Evolutionary conservation across 2,113 vertebrate species (phyloP).

Genomic region (Synchiropus splendidus): DNA sequence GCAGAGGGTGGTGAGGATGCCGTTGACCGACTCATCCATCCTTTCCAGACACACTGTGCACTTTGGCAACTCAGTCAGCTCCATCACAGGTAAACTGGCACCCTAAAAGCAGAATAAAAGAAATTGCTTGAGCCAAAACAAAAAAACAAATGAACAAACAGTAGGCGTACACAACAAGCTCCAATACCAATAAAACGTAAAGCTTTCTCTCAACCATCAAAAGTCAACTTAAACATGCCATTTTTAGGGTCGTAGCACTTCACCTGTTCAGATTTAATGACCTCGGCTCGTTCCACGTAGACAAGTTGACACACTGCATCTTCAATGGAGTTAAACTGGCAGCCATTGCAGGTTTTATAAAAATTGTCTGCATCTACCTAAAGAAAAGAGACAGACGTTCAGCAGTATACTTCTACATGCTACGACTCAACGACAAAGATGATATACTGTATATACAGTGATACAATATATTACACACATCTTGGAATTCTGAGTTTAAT

Average conservation of each 20-base stretch:
- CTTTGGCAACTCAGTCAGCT: slow-evolving; percentile 92
- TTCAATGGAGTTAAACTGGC: slow-evolving; percentile 96
- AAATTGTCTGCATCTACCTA: slow-evolving; percentile 93
- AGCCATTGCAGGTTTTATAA: slow-evolving; percentile 86
- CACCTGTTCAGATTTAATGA: slow-evolving; percentile 91
- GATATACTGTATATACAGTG: too few species aligned
- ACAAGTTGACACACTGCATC: slow-evolving; percentile 94
- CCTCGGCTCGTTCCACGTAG: slow-evolving; percentile 92
- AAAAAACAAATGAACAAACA: too few species aligned
- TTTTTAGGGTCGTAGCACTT: not conserved
- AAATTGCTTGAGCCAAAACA: not conserved
- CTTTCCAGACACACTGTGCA: slow-evolving; percentile 96
- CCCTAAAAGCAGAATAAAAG: slow-evolving; percentile 72
- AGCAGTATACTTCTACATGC: not conserved
- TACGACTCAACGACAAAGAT: not conserved
- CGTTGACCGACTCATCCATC: slow-evolving; percentile 97
- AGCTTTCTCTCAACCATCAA: too few species aligned
- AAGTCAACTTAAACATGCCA: too few species aligned
- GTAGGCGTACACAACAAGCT: too few species aligned
- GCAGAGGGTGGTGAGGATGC: slow-evolving; percentile 89
- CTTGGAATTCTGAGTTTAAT: too few species aligned
- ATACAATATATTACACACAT: too few species aligned
- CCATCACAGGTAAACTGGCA: slow-evolving; percentile 95
- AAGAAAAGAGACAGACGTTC: not conserved
- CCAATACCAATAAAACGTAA: too few species aligned